phyloP scores from a whole-genome alignment of 2,113 vertebrate genomes.

The Lasiurus cinereus region DNA sequence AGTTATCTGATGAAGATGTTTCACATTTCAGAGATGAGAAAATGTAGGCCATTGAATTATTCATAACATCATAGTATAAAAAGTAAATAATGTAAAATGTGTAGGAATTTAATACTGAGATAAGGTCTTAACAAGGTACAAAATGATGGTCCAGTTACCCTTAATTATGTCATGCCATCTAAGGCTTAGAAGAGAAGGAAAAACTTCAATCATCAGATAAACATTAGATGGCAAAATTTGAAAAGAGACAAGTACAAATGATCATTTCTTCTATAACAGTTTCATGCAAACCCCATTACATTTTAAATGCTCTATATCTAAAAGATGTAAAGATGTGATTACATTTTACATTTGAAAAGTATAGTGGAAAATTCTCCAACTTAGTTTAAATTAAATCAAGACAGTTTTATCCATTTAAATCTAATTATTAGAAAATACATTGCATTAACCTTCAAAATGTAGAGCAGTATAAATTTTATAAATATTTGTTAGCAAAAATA shows the following conservation, averaged over 20 bases:
- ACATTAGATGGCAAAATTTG: background rate
- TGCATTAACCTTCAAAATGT: background rate
- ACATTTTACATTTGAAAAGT: background rate
- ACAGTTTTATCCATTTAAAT: background rate
- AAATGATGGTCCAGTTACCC: background rate
- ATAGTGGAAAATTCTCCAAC: background rate
- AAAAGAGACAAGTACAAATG: background rate
- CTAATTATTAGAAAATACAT: background rate
- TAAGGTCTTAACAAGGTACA: background rate
- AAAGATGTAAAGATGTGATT: background rate
- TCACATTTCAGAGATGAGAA: conserved; percentile 8
- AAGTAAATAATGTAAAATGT: background rate
- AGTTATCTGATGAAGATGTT: background rate
- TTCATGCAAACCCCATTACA: background rate
- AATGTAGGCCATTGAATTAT: background rate
- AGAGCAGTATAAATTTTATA: background rate
- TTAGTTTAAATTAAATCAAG: background rate
- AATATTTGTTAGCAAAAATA: background rate
- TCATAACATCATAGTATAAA: background rate
- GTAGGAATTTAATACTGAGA: background rate
- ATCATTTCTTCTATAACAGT: background rate
- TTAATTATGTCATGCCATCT: background rate
- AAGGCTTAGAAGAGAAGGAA: background rate
- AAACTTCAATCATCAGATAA: background rate
- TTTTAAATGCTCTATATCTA: background rate